Evolutionary conservation across 2,888 invertebrate genomes (phyloP), one percentile per base, ranked within the genome.

Genomic region (Parascotia fuliginaria): DNA sequence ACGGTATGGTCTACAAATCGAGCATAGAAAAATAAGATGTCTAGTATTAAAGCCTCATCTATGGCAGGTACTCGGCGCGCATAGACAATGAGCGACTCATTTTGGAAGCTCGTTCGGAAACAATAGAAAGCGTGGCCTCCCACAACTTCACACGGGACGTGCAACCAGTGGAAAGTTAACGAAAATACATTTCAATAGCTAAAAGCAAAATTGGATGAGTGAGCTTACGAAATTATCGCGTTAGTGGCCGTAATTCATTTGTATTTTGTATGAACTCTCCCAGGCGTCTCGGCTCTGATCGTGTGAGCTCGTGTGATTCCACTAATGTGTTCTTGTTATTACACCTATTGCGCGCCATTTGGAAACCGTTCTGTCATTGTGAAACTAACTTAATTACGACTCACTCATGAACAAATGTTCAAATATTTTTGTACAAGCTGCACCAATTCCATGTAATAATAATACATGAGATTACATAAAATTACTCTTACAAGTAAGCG

Each of bases 181-280:
- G 86, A 91, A 90, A 90, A 87, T 80, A 86, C 88, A 90, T 91
- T 90, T 85, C 89, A 88, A 91, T 89, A 88, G 87, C 75, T 82
- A 81, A 79, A 81, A 79, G 75, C 77, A 78, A 87, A 89, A 89
- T 89, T 89, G 87, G 84, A 81, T 70, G 82, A 67, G 65, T 77
- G 79, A 81, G 77, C 83, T 85, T 84, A 81, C 81, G 77, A 85
- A 89, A 90, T 90, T 87, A 91, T 87, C 89, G 82, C 84, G 81
- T 89, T 83, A 76, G 66, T 69, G 60, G 57, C 71, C 63, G 78
- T 85, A 82, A 89, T 87, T 88, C 85, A 87, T 88, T 88, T 87
- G 83, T 85, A 79, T 65, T 88, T 88, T 87, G 83, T 85, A 79
- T 65, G 69, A 77, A 83, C 65, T 80, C 85, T 89, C 90, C 80